A percentile compares a stretch with the other conserved stretches of the same genome.
Conservation (phyloP, 2,113 vertebrate genomes). For the Microtus ochrogaster region DNA sequence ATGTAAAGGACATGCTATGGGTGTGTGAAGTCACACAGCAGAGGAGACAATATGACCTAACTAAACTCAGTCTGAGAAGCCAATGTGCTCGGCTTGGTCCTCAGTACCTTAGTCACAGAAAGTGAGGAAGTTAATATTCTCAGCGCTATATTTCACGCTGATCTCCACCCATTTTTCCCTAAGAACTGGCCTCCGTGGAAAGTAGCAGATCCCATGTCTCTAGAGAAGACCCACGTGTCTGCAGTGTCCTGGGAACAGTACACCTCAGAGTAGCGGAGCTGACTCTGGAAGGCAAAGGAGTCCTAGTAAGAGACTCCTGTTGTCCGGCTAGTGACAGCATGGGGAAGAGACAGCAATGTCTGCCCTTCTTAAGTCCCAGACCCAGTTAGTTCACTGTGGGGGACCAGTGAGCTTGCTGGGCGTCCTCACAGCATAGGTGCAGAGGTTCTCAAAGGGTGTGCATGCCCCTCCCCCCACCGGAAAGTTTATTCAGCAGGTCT, state of each 20-base stretch:
- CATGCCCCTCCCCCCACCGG: no score
- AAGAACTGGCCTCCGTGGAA: neutral
- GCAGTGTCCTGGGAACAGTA: neutral
- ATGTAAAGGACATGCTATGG: neutral
- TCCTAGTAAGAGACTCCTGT: neutral
- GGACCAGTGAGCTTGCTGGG: no score
- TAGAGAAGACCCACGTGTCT: neutral
- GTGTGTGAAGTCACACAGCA: no score
- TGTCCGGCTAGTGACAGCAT: no score
- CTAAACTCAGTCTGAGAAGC: neutral
- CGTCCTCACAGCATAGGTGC: no score
- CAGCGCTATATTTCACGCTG: neutral
- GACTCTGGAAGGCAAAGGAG: neutral
- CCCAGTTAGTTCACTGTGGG: no score
- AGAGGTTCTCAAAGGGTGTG: no score
- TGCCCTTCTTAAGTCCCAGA: no score
- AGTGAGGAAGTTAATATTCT: neutral
- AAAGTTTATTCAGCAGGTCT: no score
- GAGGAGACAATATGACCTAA: neutral
- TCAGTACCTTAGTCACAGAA: neutral
- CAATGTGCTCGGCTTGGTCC: no score
- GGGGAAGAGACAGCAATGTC: no score
- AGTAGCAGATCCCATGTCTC: neutral
- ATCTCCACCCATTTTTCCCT: neutral
- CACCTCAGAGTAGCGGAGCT: neutral